Conservation (phyloP, 2,888 invertebrate species). For the Cantharis rustica region DNA sequence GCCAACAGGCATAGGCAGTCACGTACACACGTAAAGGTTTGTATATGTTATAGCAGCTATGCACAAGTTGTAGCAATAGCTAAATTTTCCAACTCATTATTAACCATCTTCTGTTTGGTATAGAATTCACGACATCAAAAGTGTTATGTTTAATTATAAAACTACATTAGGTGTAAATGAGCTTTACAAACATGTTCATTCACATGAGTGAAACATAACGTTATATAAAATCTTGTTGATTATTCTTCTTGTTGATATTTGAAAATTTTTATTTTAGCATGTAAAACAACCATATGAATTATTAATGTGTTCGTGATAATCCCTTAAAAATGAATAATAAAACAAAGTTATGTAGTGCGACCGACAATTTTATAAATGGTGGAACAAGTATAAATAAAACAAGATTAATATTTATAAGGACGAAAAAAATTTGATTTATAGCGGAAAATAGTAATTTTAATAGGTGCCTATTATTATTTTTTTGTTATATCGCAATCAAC, state of each 20-base stretch:
- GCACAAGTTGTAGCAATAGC: background rate
- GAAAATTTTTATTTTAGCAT: background rate
- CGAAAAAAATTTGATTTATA: background rate
- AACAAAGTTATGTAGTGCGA: background rate
- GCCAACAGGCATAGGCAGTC: background rate
- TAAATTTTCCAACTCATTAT: background rate
- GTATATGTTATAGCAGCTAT: background rate
- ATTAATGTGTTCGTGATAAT: background rate
- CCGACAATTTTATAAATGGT: background rate
- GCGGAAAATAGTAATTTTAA: background rate
- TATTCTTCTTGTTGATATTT: background rate
- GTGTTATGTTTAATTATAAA: background rate
- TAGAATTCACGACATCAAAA: background rate
- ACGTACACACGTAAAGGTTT: background rate
- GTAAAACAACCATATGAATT: background rate
- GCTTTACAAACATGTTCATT: background rate
- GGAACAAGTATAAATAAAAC: background rate
- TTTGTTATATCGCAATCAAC: background rate
- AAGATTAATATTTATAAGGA: background rate
- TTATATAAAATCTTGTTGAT: background rate
- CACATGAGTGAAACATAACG: background rate
- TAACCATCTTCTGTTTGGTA: background rate
- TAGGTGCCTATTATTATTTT: background rate
- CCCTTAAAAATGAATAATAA: background rate
- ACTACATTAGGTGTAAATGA: background rate